Conservation (phyloP, 2,797 vertebrate genomes). For the Ataeniobius toweri region DNA sequence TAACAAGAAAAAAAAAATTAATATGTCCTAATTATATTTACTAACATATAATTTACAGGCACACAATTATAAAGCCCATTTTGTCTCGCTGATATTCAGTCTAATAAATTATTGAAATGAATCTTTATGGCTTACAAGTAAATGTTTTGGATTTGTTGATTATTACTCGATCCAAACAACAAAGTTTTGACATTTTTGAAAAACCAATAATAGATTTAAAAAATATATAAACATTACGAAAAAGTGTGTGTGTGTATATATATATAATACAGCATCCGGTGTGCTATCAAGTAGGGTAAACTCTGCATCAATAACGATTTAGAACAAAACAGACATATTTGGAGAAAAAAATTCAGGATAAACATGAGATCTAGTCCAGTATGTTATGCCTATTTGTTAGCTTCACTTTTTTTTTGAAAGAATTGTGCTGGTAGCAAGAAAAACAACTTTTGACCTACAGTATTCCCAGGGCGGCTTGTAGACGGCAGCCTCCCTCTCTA, state of each 20-base stretch:
- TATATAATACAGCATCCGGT: not conserved
- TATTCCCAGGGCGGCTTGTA: slow-evolving; percentile 62
- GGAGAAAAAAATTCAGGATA: not conserved
- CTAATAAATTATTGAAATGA: slow-evolving; percentile 2
- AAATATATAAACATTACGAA: not conserved
- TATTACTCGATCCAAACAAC: not conserved
- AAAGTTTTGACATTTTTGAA: not conserved
- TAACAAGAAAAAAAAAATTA: slow-evolving; percentile 33
- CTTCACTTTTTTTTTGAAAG: slow-evolving; percentile 59
- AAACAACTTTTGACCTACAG: slow-evolving; percentile 75
- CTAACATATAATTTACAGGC: slow-evolving; percentile 29
- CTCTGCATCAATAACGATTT: not conserved
- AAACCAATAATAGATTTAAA: not conserved
- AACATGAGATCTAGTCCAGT: slow-evolving; percentile 15
- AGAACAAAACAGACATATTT: slow-evolving; percentile 16
- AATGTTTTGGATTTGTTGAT: not conserved
- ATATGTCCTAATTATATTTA: slow-evolving; percentile 46
- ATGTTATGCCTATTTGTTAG: slow-evolving; percentile 27
- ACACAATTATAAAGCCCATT: not conserved
- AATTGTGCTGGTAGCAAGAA: slow-evolving; percentile 71
- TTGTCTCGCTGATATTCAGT: slow-evolving; percentile 4
- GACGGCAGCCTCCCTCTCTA: slow-evolving; percentile 49
- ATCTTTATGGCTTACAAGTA: not conserved
- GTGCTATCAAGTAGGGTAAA: not conserved
- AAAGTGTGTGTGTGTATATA: no score